Evolutionary conservation across 2,797 vertebrate species (phyloP).

Genomic region (Sparus aurata): DNA sequence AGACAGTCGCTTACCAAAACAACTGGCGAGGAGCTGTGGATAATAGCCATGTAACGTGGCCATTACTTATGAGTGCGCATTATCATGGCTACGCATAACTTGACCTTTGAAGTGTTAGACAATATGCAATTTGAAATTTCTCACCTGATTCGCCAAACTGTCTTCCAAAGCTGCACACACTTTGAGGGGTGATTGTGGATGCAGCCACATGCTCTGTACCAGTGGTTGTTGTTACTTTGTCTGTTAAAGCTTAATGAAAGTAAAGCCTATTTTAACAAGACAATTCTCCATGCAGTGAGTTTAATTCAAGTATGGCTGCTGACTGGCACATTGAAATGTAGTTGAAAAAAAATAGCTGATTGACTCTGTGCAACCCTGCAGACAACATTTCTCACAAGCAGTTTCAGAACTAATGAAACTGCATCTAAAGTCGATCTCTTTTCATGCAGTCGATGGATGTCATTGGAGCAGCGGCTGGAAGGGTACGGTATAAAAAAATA

Average conservation of each 20-base stretch:
- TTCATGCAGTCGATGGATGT: background rate
- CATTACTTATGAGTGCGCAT: slow-evolving; percentile 54
- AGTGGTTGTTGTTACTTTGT: slow-evolving; percentile 38
- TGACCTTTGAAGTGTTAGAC: slow-evolving; percentile 60
- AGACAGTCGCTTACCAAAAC: slow-evolving; percentile 45
- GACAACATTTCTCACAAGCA: background rate
- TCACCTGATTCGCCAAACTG: slow-evolving; percentile 50
- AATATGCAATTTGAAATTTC: slow-evolving; percentile 63
- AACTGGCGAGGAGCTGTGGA: slow-evolving; percentile 44
- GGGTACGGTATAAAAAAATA: too few relatives aligned
- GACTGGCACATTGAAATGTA: slow-evolving; percentile 5
- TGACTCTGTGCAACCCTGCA: background rate
- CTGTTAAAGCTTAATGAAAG: slow-evolving; percentile 55
- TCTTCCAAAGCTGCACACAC: slow-evolving; percentile 51
- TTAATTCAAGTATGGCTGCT: slow-evolving; percentile 44
- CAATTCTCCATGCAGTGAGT: slow-evolving; percentile 53
- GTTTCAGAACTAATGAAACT: background rate
- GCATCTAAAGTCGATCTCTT: background rate
- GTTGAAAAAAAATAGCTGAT: background rate
- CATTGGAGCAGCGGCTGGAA: background rate
- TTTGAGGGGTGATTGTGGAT: slow-evolving; percentile 56
- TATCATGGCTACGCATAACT: slow-evolving; percentile 51
- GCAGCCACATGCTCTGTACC: slow-evolving; percentile 44
- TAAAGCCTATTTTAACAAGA: slow-evolving; percentile 59
- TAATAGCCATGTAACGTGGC: slow-evolving; percentile 52